These are phyloP conservation scores for Saccopteryx bilineata DNA, from an alignment of 2,113 vertebrate genomes.

Conservation along the genomic window DNA sequence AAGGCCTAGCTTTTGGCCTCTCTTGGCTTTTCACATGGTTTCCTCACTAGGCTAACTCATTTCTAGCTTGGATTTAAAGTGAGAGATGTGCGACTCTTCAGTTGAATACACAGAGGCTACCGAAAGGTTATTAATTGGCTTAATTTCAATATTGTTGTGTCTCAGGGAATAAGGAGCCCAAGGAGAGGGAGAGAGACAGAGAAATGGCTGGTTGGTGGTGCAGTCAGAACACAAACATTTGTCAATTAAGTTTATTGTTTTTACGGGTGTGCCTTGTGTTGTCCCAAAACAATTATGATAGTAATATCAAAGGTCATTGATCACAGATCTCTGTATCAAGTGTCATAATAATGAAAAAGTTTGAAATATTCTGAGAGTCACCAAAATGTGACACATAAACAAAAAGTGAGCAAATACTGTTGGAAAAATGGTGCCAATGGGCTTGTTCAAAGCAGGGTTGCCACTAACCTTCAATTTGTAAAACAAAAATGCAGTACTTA, in stretches of 20 bases:
- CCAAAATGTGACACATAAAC: background rate
- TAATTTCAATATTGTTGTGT: background rate
- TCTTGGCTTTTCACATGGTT: background rate
- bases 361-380: background rate
- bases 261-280: background rate
- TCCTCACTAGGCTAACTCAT: background rate
- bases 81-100: background rate
- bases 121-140: background rate
- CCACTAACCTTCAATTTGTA: background rate
- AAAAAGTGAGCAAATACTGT: background rate
- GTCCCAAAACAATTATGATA: background rate
- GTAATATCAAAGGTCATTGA: background rate
- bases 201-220: background rate
- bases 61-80: background rate
- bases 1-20: background rate
- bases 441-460: background rate
- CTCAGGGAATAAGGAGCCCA: background rate
- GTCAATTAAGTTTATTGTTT: background rate
- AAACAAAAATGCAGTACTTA: background rate
- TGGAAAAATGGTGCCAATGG: background rate
- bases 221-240: background rate
- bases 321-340: background rate
- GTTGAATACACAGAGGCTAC: background rate
- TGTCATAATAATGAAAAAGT: background rate
- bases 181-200: background rate